Evolutionary conservation across 1,140 invertebrate species (phyloP), one percentile per base, ranked within the genome.

Genomic region (Temnothorax longispinosus): DNA sequence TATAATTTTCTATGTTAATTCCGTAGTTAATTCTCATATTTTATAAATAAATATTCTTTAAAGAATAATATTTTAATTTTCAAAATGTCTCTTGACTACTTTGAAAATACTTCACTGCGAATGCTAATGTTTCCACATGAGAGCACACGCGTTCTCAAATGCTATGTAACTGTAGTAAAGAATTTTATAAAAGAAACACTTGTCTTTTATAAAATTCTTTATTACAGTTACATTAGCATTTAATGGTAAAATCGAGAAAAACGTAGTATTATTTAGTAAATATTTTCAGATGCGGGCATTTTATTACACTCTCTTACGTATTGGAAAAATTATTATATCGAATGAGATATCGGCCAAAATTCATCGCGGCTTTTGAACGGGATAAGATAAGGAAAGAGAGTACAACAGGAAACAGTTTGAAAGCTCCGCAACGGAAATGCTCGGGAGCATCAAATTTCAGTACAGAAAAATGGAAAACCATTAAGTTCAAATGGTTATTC

Each of bases 401-500:
- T 21, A 78, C 60, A 65, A 60, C 27, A 78, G 27, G 58, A 65
- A 78, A 65, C 38, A 65, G 60, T 47, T 78, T 78, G 18, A 47
- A 78, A 64, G 44, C 38, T 21, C 44, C 18, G 27, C 58, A 50
- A 50, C 15, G 18, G 54, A 47, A 78, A 35, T 32, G 27, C 58
- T 65, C 5, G 41, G 2, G 41, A 50, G 44, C 81, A 88, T 88
- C 71, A 80, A 89, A 52, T 84, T 76, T 35, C 58, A 72, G 88
- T 88, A 85, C 76, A 60, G 88, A 88, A 89, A 82, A 85, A 89
- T 89, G 88, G 81, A 78, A 89, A 78, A 74, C 76, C 72, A 84
- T 89, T 89, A 89, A 85, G 80, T 89, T 62, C 81, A 89, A 89
- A 89, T 82, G 87, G 76, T 89, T 89, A 89, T 89, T 89, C 88